Base-by-base conservation (phyloP, 1,140 invertebrate genomes). In the Metaphire vulgaris region DNA sequence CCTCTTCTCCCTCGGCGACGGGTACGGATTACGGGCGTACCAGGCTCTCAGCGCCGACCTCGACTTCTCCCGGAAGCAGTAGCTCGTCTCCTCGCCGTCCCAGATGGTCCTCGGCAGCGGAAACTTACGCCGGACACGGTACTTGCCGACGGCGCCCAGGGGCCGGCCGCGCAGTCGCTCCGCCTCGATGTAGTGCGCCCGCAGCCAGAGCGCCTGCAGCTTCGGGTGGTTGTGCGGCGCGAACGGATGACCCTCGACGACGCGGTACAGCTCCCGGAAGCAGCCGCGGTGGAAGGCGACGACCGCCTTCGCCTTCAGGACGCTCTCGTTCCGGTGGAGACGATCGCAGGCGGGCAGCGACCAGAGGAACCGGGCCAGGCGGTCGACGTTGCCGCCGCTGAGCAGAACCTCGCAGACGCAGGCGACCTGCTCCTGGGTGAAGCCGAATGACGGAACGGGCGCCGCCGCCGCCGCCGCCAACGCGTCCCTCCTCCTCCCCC, bases 331-430 rank as follows among this genome's bases (percentile, higher is more conserved):
- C 92, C 28, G 97, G 97, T 78, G 99, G 89, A 21, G 90, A 83
- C 96, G 92, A 85, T 96, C 94, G 89, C 95, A 97, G 74, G 93
- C 92, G 28, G 81, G n/a, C n/a, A n/a, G n/a, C n/a, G n/a, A n/a
- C n/a, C n/a, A n/a, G n/a, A n/a, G n/a, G n/a, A n/a, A n/a, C n/a
- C n/a, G n/a, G n/a, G n/a, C n/a, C n/a, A n/a, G n/a, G n/a, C n/a
- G n/a, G n/a, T n/a, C n/a, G n/a, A 98, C 95, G 88, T 97, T 96
- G 41, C 95, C 96, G n/a, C 95, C 94, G 87, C 98, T 95, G 87
- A 98, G 95, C 15, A 99, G 90, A 66, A 98, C 96, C 90, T 98
- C 96, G 87, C 97, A 99, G 68, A 99, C 96, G 86, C 96, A 98
- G 72, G 96, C 96, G 79, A 99, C 96, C 87, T 99, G 96, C 87